These are phyloP conservation scores for Galerucella pusilla DNA, from an alignment of 2,888 invertebrate species.

Conservation along the genomic window DNA sequence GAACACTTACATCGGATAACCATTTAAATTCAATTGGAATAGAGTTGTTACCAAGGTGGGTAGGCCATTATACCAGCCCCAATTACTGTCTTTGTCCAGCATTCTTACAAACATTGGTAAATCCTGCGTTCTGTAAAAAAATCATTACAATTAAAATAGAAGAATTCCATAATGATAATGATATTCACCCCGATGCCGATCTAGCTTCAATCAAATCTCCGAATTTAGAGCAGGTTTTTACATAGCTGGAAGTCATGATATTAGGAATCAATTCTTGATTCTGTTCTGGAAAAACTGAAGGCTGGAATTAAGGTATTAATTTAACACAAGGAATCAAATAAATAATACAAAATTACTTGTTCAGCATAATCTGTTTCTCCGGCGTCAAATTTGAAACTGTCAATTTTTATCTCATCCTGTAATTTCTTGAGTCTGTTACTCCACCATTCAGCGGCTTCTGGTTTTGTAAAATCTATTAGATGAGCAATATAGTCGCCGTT, in stretches of 20 bases:
- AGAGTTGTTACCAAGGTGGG: constrained; percentile 78
- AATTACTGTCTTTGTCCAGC: constrained; percentile 80
- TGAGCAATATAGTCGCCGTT: constrained; percentile 67
- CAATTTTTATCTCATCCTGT: constrained; percentile 72
- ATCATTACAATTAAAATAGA: background rate
- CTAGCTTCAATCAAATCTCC: constrained; percentile 77
- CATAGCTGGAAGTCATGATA: constrained; percentile 69
- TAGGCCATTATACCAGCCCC: constrained; percentile 78
- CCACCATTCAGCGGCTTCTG: constrained; percentile 73
- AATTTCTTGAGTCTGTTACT: constrained; percentile 67
- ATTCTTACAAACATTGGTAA: constrained; percentile 79
- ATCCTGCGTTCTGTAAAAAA: constrained; percentile 71
- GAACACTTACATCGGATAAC: constrained; percentile 61
- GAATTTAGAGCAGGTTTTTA: constrained; percentile 69
- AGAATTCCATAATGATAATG: background rate
- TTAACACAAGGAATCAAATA: background rate
- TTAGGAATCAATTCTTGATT: constrained; percentile 70
- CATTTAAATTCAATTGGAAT: constrained; percentile 69
- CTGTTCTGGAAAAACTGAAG: constrained; percentile 60
- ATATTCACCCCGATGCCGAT: constrained; percentile 70
- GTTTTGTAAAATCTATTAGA: constrained; percentile 80
- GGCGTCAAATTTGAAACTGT: constrained; percentile 85
- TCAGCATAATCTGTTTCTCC: constrained; percentile 80
- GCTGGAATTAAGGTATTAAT: constrained; percentile 38
- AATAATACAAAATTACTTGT: constrained; percentile 61